Base-by-base conservation (phyloP, 2,113 vertebrate species). In the Sakesphorus luctuosus region DNA sequence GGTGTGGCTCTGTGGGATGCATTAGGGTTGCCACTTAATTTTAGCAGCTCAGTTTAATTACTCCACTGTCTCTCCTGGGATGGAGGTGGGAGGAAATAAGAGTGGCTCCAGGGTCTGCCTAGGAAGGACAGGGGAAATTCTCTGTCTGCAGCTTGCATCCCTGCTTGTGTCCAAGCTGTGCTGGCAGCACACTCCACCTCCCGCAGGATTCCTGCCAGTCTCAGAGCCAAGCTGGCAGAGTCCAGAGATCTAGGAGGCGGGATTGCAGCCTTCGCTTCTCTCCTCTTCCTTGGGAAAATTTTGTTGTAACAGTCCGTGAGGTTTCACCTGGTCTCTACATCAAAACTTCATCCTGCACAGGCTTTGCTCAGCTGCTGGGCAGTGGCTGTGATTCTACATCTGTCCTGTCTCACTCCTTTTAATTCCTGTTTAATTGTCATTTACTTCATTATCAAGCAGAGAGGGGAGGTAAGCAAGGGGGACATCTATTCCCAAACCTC, bases 271-370 rank as follows among this genome's bases (percentile, higher is more conserved):
- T 84, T 62, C 0, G 0, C 16, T 74, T 25, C 28, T 86, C n/a
- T 89, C 31, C 31, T 73, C 33, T 79, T 93, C 44, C 85, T 72
- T 5, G 0, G 47, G 49, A 20, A 85, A 72, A 72, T 0, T 3
- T 21, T 40, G 10, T 52, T 7, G 1, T 61, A 72, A 88, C 19
- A 69, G 31, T 38, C 18, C 52, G 59, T 9, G 20, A 67, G 35
- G 47, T 59, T 93, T 78, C 71, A 75, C 24, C 49, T 72, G 72
- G 33, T 53, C 50, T 58, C n/a, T 67, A 52, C 33, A 36, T 67
- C 29, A 28, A 77, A 52, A 31, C 43, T 29, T 68, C 0, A 2
- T 19, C 33, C 35, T 2, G 2, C 2, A 0, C 6, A 50, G 49
- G 65, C 65, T 83, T 73, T 76, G 53, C 44, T 84, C 33, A 66